Evolutionary conservation across 2,888 invertebrate genomes (phyloP).

Genomic region (Conchocele bisecta): DNA sequence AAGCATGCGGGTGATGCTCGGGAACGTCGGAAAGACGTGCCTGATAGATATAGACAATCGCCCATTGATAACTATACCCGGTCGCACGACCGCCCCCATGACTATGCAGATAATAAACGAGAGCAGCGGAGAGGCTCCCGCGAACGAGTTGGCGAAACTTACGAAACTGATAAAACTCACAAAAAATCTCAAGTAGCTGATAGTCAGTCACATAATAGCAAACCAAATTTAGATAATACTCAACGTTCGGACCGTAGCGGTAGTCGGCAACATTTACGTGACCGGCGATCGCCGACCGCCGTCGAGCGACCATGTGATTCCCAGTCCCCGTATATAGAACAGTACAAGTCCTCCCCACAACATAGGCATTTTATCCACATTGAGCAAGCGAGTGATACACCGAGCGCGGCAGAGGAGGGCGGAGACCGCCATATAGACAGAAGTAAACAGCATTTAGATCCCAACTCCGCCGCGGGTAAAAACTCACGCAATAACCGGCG

Average conservation of each 20-base stretch:
- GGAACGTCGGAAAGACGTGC: conserved; percentile 61
- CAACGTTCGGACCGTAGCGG: conserved; percentile 27
- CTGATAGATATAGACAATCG: conserved; percentile 67
- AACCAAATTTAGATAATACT: conserved; percentile 17
- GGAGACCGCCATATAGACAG: conserved; percentile 43
- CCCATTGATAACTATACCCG: conserved; percentile 59
- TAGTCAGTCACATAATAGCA: conserved; percentile 5
- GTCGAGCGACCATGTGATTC: conserved; percentile 45
- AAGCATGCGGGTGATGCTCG: conserved; percentile 49
- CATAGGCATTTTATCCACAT: conserved; percentile 71
- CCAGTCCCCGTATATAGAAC: conserved; percentile 42
- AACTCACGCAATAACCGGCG: conserved; percentile 75
- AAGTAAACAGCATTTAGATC: conserved; percentile 78
- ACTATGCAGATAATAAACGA: conserved; percentile 66
- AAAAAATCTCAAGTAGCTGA: conserved; percentile 43
- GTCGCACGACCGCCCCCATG: conserved; percentile 54
- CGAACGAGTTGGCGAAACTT: conserved; percentile 43
- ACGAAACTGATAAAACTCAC: conserved; percentile 47
- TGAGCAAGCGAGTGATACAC: conserved; percentile 73
- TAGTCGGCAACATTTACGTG: conserved; percentile 45
- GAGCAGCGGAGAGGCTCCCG: conserved; percentile 56
- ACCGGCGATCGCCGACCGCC: conserved; percentile 60
- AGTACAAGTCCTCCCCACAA: conserved; percentile 53
- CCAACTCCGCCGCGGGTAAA: conserved; percentile 79
- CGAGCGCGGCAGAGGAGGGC: conserved; percentile 67